phyloP scores from a whole-genome alignment of 2,797 vertebrate genomes.

The Mus spretus region DNA sequence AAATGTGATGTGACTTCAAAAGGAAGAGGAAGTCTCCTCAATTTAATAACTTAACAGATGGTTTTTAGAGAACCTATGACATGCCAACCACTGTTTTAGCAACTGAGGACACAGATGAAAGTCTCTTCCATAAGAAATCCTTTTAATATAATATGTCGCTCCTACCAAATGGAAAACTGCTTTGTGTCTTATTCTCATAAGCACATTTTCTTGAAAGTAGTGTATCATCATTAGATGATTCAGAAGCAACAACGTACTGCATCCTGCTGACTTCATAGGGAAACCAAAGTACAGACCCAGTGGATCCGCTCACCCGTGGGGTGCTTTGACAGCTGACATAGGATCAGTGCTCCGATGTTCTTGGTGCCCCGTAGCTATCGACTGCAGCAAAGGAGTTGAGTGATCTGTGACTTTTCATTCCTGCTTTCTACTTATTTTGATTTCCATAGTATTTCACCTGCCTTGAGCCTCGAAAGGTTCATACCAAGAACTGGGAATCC shows the following conservation, averaged over 20 bases:
- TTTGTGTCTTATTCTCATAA: neutral
- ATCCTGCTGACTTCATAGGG: neutral
- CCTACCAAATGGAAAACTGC: neutral
- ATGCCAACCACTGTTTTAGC: neutral
- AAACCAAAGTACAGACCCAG: neutral
- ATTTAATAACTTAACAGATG: neutral
- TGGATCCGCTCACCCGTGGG: neutral
- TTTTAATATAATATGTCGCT: neutral
- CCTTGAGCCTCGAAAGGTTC: neutral
- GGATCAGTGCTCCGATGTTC: neutral
- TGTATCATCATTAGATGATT: constrained; percentile 43
- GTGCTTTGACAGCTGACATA: neutral
- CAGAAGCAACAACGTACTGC: neutral
- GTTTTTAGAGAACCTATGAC: neutral
- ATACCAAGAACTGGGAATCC: neutral
- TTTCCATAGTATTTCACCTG: neutral
- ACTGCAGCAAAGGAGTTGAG: too few species aligned
- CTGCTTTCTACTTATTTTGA: neutral
- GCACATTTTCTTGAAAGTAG: neutral
- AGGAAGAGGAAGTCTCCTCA: neutral
- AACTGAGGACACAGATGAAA: neutral
- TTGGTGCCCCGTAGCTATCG: neutral
- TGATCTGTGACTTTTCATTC: neutral
- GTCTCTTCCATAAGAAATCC: neutral
- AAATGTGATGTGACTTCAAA: neutral